A percentile compares a stretch with the other conserved stretches of the same genome.
Conservation (phyloP, 2,113 vertebrate genomes). For the Ophiodon elongatus region DNA sequence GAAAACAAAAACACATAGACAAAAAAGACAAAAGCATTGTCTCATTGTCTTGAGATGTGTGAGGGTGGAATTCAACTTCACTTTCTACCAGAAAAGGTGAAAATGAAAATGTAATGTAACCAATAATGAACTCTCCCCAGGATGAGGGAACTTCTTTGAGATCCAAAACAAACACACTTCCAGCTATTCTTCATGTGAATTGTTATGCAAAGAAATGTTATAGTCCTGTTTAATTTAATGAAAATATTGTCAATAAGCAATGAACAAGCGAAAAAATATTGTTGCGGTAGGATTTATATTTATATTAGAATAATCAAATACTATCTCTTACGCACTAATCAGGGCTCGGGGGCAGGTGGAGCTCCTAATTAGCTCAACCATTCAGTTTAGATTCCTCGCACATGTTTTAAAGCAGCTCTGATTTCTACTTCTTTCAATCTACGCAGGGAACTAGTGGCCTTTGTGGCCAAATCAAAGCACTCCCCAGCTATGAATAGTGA, state of each 20-base stretch:
- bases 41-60: not conserved
- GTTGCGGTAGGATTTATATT: not conserved
- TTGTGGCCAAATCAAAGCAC: constrained; percentile 78
- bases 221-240: not conserved
- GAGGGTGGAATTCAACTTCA: not conserved
- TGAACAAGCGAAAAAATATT: not conserved
- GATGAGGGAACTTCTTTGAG: not conserved
- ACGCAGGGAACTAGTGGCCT: constrained; percentile 65
- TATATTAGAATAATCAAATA: constrained; percentile 9
- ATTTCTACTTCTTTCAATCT: constrained; percentile 67
- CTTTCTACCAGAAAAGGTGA: not conserved
- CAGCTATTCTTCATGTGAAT: not conserved
- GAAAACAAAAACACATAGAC: not conserved
- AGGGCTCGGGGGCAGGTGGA: constrained; percentile 74
- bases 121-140: not conserved
- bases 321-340: constrained; percentile 23
- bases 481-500: constrained; percentile 71
- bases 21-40: not conserved
- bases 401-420: constrained; percentile 67
- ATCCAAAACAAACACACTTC: not conserved
- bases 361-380: constrained; percentile 77
- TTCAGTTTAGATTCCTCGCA: constrained; percentile 63
- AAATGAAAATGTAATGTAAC: not conserved
- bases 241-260: not conserved
- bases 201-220: not conserved